Conservation (phyloP, 2,888 invertebrate genomes). For the Cryptus viduatorius region DNA sequence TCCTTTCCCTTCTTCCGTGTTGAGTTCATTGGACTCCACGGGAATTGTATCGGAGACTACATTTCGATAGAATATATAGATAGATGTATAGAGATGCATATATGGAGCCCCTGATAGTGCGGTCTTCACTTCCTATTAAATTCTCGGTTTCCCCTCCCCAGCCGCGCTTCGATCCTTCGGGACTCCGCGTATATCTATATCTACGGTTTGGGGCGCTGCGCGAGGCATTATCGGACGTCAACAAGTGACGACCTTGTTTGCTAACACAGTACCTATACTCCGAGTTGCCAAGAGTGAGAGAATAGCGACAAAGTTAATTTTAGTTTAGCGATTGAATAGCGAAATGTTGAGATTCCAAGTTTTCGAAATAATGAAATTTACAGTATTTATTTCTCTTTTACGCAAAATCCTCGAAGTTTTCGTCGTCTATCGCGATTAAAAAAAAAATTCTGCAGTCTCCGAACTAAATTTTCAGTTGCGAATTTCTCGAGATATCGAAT, state of each 20-base stretch:
- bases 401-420: neutral
- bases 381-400: neutral
- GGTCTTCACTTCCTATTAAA: conserved; percentile 57
- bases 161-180: conserved; percentile 18
- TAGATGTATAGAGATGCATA: neutral
- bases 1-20: too few species aligned
- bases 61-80: neutral
- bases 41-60: neutral
- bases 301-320: conserved; percentile 32
- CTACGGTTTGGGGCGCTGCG: conserved; percentile 1
- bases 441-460: neutral
- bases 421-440: neutral
- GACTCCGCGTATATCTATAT: conserved; percentile 27
- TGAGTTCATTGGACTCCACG: conserved; percentile 26
- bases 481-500: neutral
- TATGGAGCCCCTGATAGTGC: conserved; percentile 12
- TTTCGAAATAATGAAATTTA: neutral
- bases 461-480: neutral
- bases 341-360: neutral
- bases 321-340: neutral
- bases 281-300: conserved; percentile 8
- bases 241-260: conserved; percentile 62
- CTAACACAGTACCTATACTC: conserved; percentile 32
- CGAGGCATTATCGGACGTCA: conserved; percentile 61
- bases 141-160: conserved; percentile 38